phyloP scores from a whole-genome alignment of 2,888 invertebrate genomes.

The Polyploca ridens region DNA sequence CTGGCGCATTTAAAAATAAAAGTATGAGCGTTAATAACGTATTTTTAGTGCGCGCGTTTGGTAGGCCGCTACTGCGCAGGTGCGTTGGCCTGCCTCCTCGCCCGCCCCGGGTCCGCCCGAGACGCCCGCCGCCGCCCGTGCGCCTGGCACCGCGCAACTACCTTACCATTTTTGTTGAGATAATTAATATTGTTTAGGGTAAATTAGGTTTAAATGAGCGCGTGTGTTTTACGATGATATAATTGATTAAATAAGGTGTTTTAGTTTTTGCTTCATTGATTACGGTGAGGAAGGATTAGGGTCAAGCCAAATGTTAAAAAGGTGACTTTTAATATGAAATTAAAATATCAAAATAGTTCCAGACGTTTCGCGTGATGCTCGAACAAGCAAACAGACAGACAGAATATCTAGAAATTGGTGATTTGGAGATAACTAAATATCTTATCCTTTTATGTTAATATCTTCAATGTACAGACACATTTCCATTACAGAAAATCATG shows the following conservation, averaged over 20 bases:
- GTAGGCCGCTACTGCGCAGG: slow-evolving; percentile 68
- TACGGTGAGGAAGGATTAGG: background rate
- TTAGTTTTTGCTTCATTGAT: background rate
- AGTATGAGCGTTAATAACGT: slow-evolving; percentile 79
- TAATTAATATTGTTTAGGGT: slow-evolving; percentile 5
- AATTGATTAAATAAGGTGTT: background rate
- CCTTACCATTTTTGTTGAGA: background rate
- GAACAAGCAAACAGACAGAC: too few species aligned
- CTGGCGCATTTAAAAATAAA: slow-evolving; percentile 77
- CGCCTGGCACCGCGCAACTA: background rate
- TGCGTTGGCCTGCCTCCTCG: slow-evolving; percentile 57
- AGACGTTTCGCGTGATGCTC: too few species aligned
- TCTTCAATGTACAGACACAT: too few species aligned
- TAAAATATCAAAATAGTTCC: too few species aligned
- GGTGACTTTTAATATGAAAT: too few species aligned
- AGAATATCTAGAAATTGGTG: too few species aligned
- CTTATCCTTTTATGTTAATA: too few species aligned
- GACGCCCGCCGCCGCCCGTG: slow-evolving; percentile 13
- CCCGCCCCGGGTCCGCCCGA: slow-evolving; percentile 45
- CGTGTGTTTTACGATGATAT: background rate
- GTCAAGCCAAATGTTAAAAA: too few species aligned
- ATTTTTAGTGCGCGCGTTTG: slow-evolving; percentile 66
- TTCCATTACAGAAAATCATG: background rate
- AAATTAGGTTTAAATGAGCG: background rate
- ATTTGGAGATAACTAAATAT: too few species aligned